A percentile compares a stretch with the other conserved stretches of the same genome.
phyloP scores from a whole-genome alignment of 2,888 invertebrate species.

The Thysanoteuthis rhombus region DNA sequence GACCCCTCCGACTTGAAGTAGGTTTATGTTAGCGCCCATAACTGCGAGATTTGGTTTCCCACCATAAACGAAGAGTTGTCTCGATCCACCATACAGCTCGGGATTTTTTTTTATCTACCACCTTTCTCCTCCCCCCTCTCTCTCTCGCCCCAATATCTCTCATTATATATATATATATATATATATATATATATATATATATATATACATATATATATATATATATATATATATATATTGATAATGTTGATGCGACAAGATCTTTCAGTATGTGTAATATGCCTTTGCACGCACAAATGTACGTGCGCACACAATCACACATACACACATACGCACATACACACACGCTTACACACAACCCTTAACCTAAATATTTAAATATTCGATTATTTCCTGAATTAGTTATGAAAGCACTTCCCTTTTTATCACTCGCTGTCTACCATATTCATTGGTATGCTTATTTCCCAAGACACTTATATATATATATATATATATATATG shows the following conservation, averaged over 20 bases:
- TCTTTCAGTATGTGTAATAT: not conserved
- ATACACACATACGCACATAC: not conserved
- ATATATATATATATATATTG: not conserved
- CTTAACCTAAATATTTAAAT: not conserved
- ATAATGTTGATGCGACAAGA: not conserved
- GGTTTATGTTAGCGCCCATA: too few relatives aligned
- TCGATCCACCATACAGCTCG: not conserved
- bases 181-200: not conserved
- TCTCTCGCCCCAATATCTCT: too few relatives aligned
- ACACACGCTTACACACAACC: not conserved
- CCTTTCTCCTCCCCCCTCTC: not conserved
- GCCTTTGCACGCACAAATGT: not conserved
- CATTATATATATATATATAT: not conserved
- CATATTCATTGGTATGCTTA: too few relatives aligned
- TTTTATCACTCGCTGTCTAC: too few relatives aligned
- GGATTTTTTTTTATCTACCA: not conserved
- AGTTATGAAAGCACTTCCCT: too few relatives aligned
- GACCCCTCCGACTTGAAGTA: too few relatives aligned
- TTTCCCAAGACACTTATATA: too few relatives aligned
- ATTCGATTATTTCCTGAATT: too few relatives aligned
- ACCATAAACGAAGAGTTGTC: too few relatives aligned
- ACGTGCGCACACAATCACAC: not conserved
- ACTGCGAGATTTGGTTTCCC: too few relatives aligned
- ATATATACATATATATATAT: not conserved
- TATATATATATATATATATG: not conserved